A percentile compares a stretch with the other conserved stretches of the same genome.
These are phyloP conservation scores for Siphamia tubifer DNA, from an alignment of 2,113 vertebrate genomes.

Conservation along the genomic window DNA sequence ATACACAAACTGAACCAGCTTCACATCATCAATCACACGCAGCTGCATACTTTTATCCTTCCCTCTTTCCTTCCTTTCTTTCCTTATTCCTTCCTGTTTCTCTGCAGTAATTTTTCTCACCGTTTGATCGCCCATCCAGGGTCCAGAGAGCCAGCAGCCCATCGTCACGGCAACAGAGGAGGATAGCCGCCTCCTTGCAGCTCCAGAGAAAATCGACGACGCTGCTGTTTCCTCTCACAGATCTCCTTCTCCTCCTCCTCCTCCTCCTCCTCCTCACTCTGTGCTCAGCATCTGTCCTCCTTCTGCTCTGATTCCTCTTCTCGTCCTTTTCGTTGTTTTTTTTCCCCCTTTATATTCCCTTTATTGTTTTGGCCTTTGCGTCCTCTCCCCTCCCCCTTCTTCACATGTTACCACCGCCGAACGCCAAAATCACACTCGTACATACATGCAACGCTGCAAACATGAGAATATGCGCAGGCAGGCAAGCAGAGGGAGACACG, in stretches of 20 bases:
- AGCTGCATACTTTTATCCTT: too few species aligned
- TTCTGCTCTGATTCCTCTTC: not conserved
- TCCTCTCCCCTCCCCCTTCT: constrained; percentile 36
- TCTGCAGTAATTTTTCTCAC: constrained; percentile 16
- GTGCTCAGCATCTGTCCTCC: constrained; percentile 24
- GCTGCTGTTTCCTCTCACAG: constrained; percentile 49
- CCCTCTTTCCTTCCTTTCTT: too few species aligned
- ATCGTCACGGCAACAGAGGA: constrained; percentile 65
- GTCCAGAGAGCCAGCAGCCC: constrained; percentile 77
- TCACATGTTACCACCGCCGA: too few species aligned
- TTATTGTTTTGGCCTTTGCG: constrained; percentile 9
- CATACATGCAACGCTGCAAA: constrained; percentile 50
- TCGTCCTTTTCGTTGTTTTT: not conserved
- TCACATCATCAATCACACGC: too few species aligned
- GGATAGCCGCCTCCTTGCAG: constrained; percentile 22
- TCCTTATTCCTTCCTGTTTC: too few species aligned
- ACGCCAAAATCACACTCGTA: constrained; percentile 7
- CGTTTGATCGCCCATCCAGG: constrained; percentile 69
- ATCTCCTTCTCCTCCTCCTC: constrained; percentile 34
- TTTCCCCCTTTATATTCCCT: not conserved
- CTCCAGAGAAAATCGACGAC: constrained; percentile 34
- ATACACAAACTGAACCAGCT: too few species aligned
- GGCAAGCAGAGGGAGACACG: constrained; percentile 58
- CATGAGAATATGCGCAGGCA: constrained; percentile 64
- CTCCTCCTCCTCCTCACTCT: constrained; percentile 33